Evolutionary conservation across 2,888 invertebrate species (phyloP).

Genomic region (Leucoma salicis): DNA sequence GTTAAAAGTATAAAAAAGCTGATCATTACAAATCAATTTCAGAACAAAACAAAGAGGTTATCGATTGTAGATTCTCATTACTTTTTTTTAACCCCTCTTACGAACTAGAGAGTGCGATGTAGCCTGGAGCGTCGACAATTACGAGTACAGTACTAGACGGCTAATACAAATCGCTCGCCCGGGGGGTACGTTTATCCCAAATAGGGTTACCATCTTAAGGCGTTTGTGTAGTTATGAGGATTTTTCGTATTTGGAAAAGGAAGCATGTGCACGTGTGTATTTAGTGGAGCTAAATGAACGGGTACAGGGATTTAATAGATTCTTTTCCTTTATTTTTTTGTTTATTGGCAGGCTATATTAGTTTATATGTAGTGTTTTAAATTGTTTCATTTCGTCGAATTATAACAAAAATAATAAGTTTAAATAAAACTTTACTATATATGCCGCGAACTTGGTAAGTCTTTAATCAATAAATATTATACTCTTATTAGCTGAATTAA

Average conservation of each 20-base stretch:
- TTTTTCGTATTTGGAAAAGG: conserved; percentile 18
- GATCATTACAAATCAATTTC: conserved; percentile 22
- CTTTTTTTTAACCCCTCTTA: conserved; percentile 62
- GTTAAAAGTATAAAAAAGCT: too few species aligned
- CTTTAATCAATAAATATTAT: too few species aligned
- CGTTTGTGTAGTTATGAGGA: conserved; percentile 21
- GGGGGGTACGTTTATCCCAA: conserved; percentile 70
- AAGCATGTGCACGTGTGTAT: conserved; percentile 21
- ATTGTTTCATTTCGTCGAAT: too few species aligned
- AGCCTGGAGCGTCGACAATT: conserved; percentile 75
- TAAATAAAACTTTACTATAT: too few species aligned
- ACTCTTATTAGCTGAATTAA: too few species aligned
- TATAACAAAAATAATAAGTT: too few species aligned
- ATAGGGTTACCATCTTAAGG: conserved; percentile 36
- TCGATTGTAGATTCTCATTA: conserved; percentile 55
- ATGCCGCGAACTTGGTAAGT: too few species aligned
- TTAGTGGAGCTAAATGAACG: conserved; percentile 11
- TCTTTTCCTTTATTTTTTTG: conserved; percentile 9
- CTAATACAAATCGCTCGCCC: conserved; percentile 79
- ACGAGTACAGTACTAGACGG: conserved; percentile 75
- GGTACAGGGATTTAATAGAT: conserved; percentile 10
- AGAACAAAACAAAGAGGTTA: conserved; percentile 35
- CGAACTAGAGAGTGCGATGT: conserved; percentile 63
- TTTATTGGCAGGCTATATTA: too few species aligned
- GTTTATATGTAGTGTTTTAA: too few species aligned